Conservation (phyloP, 2,888 invertebrate genomes). For the Tipula lateralis region DNA sequence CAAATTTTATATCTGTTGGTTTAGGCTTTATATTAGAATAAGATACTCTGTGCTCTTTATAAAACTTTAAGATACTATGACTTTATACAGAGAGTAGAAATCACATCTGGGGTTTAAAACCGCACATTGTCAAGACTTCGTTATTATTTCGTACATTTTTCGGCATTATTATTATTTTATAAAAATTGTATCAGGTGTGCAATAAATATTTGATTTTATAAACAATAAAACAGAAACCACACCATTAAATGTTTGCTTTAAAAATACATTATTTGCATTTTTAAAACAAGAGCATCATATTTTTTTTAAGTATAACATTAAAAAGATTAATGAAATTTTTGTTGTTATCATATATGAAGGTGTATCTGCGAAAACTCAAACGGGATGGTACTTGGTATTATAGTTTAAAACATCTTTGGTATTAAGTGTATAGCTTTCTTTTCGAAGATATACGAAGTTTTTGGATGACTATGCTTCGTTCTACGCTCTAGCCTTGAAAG, state of each 20-base stretch:
- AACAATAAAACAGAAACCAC: neutral
- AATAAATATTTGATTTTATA: neutral
- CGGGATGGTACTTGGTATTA: neutral
- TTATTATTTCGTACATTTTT: neutral
- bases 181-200: neutral
- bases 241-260: neutral
- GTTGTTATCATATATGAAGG: neutral
- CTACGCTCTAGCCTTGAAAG: too few species aligned
- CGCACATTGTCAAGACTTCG: neutral
- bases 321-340: neutral
- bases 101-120: neutral
- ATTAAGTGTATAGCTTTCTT: neutral
- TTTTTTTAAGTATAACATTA: neutral
- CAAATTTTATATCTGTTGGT: neutral
- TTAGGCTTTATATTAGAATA: neutral
- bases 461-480: too few species aligned
- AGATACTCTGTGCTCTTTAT: neutral
- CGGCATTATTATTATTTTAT: neutral
- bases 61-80: neutral
- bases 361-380: neutral
- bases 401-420: neutral
- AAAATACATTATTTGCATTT: neutral
- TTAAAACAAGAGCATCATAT: neutral
- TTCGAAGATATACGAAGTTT: neutral
- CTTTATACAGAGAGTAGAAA: neutral